Evolutionary conservation across 2,797 vertebrate genomes (phyloP).

Genomic region (Numenius phaeopus): DNA sequence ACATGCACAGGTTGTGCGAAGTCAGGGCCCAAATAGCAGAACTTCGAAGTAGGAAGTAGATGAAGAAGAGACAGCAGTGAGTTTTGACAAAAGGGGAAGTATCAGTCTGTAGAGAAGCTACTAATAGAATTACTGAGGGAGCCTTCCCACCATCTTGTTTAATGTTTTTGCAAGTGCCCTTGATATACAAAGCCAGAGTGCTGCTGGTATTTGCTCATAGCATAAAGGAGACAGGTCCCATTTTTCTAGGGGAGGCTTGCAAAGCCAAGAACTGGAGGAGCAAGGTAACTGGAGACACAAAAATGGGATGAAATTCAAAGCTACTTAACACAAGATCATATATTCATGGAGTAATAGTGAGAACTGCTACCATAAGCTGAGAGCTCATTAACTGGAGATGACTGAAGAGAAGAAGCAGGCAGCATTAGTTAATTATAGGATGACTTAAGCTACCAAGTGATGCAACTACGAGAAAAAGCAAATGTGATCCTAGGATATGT

Average conservation of each 20-base stretch:
- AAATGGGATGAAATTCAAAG: conserved; percentile 6
- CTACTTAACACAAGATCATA: background rate
- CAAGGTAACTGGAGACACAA: background rate
- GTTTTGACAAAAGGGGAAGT: conserved; percentile 46
- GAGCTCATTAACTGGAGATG: conserved; percentile 41
- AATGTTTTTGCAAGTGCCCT: background rate
- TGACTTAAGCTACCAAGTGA: conserved; percentile 36
- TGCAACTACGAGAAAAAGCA: conserved; percentile 38
- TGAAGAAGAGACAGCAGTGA: background rate
- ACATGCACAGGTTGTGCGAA: background rate
- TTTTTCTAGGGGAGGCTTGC: background rate
- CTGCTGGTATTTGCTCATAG: background rate
- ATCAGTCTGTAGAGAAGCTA: background rate
- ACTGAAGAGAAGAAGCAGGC: conserved; percentile 20
- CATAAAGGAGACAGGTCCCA: background rate
- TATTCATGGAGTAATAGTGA: background rate
- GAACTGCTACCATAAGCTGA: background rate
- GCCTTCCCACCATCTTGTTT: background rate
- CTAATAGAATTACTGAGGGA: background rate
- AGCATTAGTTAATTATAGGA: conserved; percentile 50
- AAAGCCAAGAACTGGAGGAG: conserved; percentile 1
- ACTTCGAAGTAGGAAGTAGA: conserved; percentile 6
- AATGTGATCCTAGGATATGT: background rate
- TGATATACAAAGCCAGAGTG: background rate
- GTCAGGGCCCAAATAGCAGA: conserved; percentile 7